Percentiles rank a stretch among this genome's conserved stretches.
These are phyloP conservation scores for Falcunculus frontatus DNA, from an alignment of 2,113 vertebrate species.

Conservation along the genomic window DNA sequence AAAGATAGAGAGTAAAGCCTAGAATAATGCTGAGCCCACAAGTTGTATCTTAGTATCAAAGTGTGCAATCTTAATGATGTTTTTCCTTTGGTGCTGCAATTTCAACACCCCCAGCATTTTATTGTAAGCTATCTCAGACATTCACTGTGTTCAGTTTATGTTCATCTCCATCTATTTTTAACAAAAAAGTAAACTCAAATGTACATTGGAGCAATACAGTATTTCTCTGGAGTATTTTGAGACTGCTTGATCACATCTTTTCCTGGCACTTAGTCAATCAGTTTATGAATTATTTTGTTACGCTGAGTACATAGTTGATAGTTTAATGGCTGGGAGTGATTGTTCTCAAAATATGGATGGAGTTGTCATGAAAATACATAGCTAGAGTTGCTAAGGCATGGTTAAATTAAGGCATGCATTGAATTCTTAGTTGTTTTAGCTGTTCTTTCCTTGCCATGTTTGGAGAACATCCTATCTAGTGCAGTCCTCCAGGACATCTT, in stretches of 20 bases:
- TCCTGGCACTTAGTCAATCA: constrained; percentile 34
- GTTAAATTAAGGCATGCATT: constrained; percentile 31
- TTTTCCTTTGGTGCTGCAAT: not conserved
- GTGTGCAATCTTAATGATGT: not conserved
- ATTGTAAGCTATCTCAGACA: not conserved
- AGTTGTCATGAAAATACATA: constrained; percentile 46
- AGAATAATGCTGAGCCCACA: not conserved
- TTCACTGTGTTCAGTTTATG: not conserved
- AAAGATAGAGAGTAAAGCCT: not conserved
- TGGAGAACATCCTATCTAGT: constrained; percentile 45
- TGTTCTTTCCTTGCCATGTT: constrained; percentile 54
- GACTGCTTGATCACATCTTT: constrained; percentile 30
- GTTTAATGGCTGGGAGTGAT: constrained; percentile 45
- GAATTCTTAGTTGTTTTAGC: constrained; percentile 32
- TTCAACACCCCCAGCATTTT: not conserved
- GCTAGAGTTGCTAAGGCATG: constrained; percentile 23
- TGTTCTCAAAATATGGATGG: constrained; percentile 48
- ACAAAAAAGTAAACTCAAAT: not conserved
- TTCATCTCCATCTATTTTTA: constrained; percentile 49
- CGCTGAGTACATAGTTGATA: constrained; percentile 38
- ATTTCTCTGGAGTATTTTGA: constrained; percentile 32
- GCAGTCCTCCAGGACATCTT: not conserved
- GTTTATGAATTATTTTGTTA: constrained; percentile 56
- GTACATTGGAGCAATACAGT: not conserved
- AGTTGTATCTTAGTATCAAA: not conserved